A percentile compares a stretch with the other conserved stretches of the same genome.
phyloP scores from a whole-genome alignment of 2,113 vertebrate genomes.

The Sebastes schlegelii region DNA sequence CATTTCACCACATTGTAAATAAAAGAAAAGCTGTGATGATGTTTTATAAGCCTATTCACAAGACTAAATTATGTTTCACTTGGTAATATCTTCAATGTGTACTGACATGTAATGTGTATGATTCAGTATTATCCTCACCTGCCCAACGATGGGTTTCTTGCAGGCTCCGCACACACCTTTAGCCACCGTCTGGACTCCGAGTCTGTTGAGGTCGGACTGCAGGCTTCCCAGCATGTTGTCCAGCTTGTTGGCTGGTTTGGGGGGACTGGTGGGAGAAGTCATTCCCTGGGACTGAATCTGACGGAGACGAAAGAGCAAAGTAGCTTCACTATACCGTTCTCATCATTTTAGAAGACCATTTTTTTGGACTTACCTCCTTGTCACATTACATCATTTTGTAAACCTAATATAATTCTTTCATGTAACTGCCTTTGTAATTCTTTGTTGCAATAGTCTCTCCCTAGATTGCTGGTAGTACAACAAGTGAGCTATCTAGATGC shows the following conservation, averaged over 20 bases:
- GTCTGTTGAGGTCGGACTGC: slow-evolving; percentile 94
- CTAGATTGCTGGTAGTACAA: background rate
- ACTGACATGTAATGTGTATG: background rate
- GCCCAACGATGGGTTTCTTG: slow-evolving; percentile 96
- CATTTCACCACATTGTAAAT: slow-evolving; percentile 9
- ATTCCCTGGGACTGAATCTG: slow-evolving; percentile 94
- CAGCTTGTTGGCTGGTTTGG: slow-evolving; percentile 93
- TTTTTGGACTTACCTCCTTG: slow-evolving; percentile 17
- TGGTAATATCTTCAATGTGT: background rate
- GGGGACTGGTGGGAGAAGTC: slow-evolving; percentile 82
- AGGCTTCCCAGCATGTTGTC: slow-evolving; percentile 97
- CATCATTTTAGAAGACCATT: background rate
- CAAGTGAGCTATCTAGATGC: background rate
- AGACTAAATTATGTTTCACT: background rate
- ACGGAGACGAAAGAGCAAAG: slow-evolving; percentile 11
- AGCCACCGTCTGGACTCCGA: slow-evolving; percentile 94
- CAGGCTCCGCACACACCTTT: slow-evolving; percentile 97
- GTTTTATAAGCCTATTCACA: background rate
- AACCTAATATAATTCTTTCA: background rate
- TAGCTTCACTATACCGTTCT: background rate
- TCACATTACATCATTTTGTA: background rate
- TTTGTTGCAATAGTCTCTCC: too few species aligned
- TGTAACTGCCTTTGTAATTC: background rate
- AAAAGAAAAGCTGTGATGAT: background rate
- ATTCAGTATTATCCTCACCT: slow-evolving; percentile 81